Evolutionary conservation across 2,888 invertebrate species (phyloP).

Genomic region (Ametastegia equiseti): DNA sequence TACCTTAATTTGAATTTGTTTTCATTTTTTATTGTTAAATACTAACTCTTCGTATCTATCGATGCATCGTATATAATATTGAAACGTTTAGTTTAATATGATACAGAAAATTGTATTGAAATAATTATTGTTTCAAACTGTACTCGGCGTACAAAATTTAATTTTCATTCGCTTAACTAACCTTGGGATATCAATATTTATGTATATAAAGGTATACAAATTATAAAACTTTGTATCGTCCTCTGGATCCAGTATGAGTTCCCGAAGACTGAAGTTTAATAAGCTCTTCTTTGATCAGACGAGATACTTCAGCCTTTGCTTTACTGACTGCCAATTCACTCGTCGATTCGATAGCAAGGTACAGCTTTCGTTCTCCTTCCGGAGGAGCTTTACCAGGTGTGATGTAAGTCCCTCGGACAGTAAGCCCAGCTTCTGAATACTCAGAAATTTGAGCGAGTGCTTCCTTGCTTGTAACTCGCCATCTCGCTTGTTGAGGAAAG

Average conservation of each 20-base stretch:
- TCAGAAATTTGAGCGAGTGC: slow-evolving; percentile 98
- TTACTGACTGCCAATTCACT: slow-evolving; percentile 97
- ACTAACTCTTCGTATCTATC: slow-evolving; percentile 58
- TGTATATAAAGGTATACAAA: slow-evolving; percentile 47
- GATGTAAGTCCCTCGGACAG: slow-evolving; percentile 98
- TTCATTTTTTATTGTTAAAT: slow-evolving; percentile 58
- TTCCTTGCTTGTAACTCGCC: slow-evolving; percentile 99
- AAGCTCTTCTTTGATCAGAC: slow-evolving; percentile 98
- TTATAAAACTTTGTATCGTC: slow-evolving; percentile 95
- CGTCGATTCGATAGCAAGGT: slow-evolving; percentile 98
- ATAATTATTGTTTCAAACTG: slow-evolving; percentile 1
- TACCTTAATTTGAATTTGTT: not conserved
- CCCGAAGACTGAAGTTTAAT: slow-evolving; percentile 91
- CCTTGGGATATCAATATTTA: not conserved
- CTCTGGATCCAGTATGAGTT: slow-evolving; percentile 92
- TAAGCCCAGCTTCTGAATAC: slow-evolving; percentile 99
- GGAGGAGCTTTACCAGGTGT: slow-evolving; percentile 92
- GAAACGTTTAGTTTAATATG: slow-evolving; percentile 58
- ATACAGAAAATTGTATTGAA: slow-evolving; percentile 44
- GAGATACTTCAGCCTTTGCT: slow-evolving; percentile 97
- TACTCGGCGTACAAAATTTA: not conserved
- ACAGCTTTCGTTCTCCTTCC: slow-evolving; percentile 96
- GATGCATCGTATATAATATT: slow-evolving; percentile 58
- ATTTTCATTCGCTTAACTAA: slow-evolving; percentile 7
- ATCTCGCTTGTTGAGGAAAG: slow-evolving; percentile 99